These are phyloP conservation scores for Xylocopa sonorina DNA, from an alignment of 1,140 invertebrate species.

Conservation along the genomic window DNA sequence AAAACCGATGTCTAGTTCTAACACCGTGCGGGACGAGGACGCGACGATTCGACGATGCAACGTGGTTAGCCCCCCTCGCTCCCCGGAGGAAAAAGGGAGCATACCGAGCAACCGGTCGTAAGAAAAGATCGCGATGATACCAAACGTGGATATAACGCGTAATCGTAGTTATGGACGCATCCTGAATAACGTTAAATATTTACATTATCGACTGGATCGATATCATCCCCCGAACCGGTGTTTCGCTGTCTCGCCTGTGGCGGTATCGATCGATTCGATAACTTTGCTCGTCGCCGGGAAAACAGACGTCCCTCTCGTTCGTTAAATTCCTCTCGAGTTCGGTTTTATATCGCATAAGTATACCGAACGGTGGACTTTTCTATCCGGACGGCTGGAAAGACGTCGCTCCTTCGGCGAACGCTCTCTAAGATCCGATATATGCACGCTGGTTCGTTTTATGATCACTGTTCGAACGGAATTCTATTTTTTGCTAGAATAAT, in stretches of 20 bases:
- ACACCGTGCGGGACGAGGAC: slow-evolving; percentile 30
- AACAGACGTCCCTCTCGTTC: background rate
- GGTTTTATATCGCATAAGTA: background rate
- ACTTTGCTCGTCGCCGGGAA: background rate
- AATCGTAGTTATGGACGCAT: slow-evolving; percentile 49
- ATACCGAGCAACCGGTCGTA: slow-evolving; percentile 46
- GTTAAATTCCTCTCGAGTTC: background rate
- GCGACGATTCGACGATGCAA: slow-evolving; percentile 37
- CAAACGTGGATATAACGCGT: slow-evolving; percentile 48
- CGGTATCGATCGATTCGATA: background rate
- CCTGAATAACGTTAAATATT: slow-evolving; percentile 47
- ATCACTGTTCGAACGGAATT: no score
- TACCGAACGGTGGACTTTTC: no score
- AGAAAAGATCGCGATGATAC: slow-evolving; percentile 53
- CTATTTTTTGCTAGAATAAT: background rate
- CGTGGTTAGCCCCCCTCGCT: slow-evolving; percentile 13
- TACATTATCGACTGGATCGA: slow-evolving; percentile 27
- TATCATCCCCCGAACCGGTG: slow-evolving; percentile 17
- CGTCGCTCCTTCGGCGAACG: no score
- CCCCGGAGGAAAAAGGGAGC: slow-evolving; percentile 36
- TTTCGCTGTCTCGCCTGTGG: slow-evolving; percentile 5
- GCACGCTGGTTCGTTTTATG: no score
- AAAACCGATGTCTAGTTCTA: slow-evolving; percentile 20
- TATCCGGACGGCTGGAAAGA: no score
- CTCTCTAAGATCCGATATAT: no score